Percentiles rank a stretch among this genome's conserved stretches.
Conservation (phyloP, 2,113 vertebrate genomes). For the Ranitomeya variabilis region DNA sequence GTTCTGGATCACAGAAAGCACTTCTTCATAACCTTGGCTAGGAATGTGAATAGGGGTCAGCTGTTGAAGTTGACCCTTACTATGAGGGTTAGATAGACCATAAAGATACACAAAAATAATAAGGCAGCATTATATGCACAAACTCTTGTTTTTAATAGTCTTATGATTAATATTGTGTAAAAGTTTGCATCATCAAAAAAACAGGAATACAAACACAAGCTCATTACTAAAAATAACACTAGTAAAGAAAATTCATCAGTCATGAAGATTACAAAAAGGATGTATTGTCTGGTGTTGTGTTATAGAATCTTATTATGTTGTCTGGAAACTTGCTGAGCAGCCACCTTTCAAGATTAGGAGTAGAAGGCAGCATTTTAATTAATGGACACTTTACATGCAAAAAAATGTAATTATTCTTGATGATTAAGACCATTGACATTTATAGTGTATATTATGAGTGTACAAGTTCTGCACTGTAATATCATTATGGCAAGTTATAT, state of each 20-base stretch:
- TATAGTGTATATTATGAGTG: conserved; percentile 9
- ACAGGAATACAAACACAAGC: background rate
- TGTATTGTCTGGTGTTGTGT: background rate
- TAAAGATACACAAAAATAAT: no score
- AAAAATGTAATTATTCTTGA: conserved; percentile 1
- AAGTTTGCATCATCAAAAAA: background rate
- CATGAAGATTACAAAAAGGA: background rate
- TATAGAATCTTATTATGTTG: background rate
- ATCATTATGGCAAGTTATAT: conserved; percentile 6
- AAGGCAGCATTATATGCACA: no score
- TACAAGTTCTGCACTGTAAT: background rate
- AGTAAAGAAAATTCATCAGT: background rate
- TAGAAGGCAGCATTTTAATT: background rate
- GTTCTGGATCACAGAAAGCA: no score
- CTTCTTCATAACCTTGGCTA: no score
- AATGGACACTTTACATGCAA: conserved; percentile 9
- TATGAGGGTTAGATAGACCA: no score
- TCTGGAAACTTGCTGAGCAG: background rate
- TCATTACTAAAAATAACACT: background rate
- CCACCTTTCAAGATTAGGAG: background rate
- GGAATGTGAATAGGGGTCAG: no score
- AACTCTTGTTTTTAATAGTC: background rate
- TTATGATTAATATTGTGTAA: background rate
- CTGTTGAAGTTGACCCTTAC: no score
- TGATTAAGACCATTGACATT: background rate